These are phyloP conservation scores for Scomber japonicus DNA, from an alignment of 2,113 vertebrate species.

Conservation along the genomic window DNA sequence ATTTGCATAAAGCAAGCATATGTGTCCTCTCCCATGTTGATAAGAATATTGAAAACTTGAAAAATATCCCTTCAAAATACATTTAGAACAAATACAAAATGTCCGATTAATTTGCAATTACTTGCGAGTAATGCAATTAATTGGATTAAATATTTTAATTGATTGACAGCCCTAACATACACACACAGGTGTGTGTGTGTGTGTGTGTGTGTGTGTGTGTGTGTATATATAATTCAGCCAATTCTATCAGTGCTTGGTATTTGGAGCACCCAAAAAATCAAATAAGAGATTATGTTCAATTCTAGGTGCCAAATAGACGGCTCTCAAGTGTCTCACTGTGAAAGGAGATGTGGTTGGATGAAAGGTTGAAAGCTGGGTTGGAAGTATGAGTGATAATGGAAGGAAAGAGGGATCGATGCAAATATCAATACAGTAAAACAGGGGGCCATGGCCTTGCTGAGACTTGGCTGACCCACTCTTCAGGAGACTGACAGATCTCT, in stretches of 20 bases:
- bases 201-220: no score
- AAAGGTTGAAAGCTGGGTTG: conserved; percentile 52
- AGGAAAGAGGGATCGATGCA: conserved; percentile 74
- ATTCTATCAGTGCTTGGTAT: conserved; percentile 25
- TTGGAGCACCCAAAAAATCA: conserved; percentile 43
- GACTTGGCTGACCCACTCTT: conserved; percentile 60
- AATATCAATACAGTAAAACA: conserved; percentile 80
- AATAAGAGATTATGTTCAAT: conserved; percentile 49
- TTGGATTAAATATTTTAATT: no score
- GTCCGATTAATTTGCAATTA: no score
- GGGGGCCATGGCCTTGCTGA: conserved; percentile 38
- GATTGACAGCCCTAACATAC: background rate
- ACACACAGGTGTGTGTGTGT: no score
- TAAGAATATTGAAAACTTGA: no score
- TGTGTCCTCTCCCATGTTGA: no score
- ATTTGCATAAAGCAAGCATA: no score
- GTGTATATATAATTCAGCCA: background rate
- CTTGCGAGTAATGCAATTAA: no score
- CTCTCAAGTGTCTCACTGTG: conserved; percentile 53
- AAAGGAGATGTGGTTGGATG: conserved; percentile 56
- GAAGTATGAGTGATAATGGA: conserved; percentile 76
- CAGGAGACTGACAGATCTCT: conserved; percentile 45
- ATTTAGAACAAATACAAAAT: no score
- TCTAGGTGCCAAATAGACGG: conserved; percentile 8
- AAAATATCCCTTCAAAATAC: no score